Evolutionary conservation across 1,140 invertebrate species (phyloP), one percentile per base, ranked within the genome.

Genomic region (Sitodiplosis mosellana): DNA sequence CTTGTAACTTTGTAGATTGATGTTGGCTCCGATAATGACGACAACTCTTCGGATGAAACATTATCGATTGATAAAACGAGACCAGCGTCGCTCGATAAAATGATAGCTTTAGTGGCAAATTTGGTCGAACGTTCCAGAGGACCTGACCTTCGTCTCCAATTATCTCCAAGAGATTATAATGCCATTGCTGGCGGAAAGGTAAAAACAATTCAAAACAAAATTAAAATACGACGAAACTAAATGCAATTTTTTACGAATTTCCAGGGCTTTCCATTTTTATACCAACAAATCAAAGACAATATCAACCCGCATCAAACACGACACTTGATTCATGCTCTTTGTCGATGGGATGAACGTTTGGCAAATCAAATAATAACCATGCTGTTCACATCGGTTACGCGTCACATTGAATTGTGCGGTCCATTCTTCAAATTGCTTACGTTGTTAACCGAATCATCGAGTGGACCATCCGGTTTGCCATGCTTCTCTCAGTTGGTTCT

Each of bases 261-360:
- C 18, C 63, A 86, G 80, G 86, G 85, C 10, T 92, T 91, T 65
- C 85, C 87, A 33, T 95, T 95, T 66, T 67, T 95, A 18, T 87
- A 89, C 63, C 89, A 92, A 65, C 89, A 94, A 72, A 91, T 91
- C 43, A 80, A 87, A 53, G 91, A 95, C 63, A 83, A 81, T 54
- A 83, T 94, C 47, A 94, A 93, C 68, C 68, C 91, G 33, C 79
- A 89, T 56, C 88, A 93, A 65, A 92, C 89, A 2, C 77, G 85
- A 52, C 88, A 90, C 63, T 70, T 95, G 22, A 90, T 95, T 49
- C 89, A 89, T 62, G 88, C 87, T 19, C 70, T 95, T 17, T 89
- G 85, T 55, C 77, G 87, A 20, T 91, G 84, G 74, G 90, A 92
- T 65, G 87, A 92, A 52, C 70, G 80, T 51, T 65, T 92, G 17